Evolutionary conservation across 2,113 vertebrate species (phyloP), one percentile per base, ranked within the genome.

Genomic region (Amphiprion percula): DNA sequence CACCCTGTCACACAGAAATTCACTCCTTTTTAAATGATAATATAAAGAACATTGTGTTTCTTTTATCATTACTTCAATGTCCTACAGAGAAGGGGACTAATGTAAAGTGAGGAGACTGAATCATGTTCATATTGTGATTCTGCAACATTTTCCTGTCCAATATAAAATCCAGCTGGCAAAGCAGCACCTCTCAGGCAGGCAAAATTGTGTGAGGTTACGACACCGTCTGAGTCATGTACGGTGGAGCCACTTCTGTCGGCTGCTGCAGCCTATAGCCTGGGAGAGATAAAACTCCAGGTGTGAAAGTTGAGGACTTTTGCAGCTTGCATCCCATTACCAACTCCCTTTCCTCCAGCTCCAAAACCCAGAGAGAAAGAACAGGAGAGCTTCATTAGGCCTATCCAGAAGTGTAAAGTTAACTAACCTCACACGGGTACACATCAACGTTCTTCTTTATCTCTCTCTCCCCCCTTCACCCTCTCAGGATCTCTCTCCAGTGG

Each of bases 401-500:
- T 73, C 66, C 64, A 59, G 21, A 80, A 69, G 70, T 74, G 66
- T 72, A 79, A 84, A 86, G 83, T 86, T 82, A 80, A 86, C 82
- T 79, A 86, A 88, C 82, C 82, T 79, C 79, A 62, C 47, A 69
- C 11, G 65, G 80, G 49, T 71, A 63, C 61, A 83, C 74, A 79
- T 68, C 77, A 84, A 72, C 65, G 58, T 72, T 80, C 53, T 66
- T 58, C 80, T 78, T 83, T 62, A 65, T 85, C 60, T 53, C 58
- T 21, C 74, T 71, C 49, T 62, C 68, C 33, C 49, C 28, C 62
- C 28, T 67, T 53, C 47, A 26, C 77, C 69, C 80, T 83, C 84
- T 68, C 11, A 74, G 66, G 68, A 79, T 30, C 68, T 77, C 81
- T 90, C 87, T 90, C 82, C 41, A 21, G 84, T 78, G 90, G 84